Evolutionary conservation across 1,140 invertebrate species (phyloP), one percentile per base, ranked within the genome.

Genomic region (Cherax quadricarinatus): DNA sequence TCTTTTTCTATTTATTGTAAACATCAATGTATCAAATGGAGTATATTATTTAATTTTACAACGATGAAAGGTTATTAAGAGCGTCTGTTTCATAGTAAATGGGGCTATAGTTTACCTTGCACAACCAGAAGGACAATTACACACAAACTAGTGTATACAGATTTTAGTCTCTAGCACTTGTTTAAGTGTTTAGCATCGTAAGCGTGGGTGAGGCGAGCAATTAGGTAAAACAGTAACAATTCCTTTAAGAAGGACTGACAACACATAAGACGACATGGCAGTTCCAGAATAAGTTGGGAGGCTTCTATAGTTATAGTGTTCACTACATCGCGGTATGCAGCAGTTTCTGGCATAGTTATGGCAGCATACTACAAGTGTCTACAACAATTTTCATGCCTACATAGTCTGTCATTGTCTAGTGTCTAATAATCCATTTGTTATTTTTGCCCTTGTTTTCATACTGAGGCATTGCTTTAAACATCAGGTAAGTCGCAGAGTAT

Each of bases 1-100:
- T 66, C 60, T 81, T 91, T n/a, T 91, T 91, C 53, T 91, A 84
- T 91, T 91, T 91, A 91, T 91, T 91, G 89, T 91, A 91, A 91
- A 91, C 89, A 91, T 91, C 89, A 86, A 91, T 91, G 89, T 91
- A 91, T 91, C 89, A 91, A 91, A 91, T 91, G 18, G 89, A 91
- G 83, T 91, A 91, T 91, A 91, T 91, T 86, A 60, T 91, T 86
- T 91, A 91, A 91, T 91, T 91, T 84, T 91, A 91, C 89, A 91
- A 91, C 89, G 86, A 91, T 91, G 84, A 91, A 91, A 91, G 83
- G 86, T 86, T 86, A 62, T 81, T 91, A 91, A 91, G 84, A 48
- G 89, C 57, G 73, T 12, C n/a, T 53, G 70, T 9, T 75, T 24
- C 14, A 75, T 48, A 62, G 62, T 83, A 41, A 75, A 62, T 84